Evolutionary conservation across 1,140 invertebrate species (phyloP).

Genomic region (Idris sp.): DNA sequence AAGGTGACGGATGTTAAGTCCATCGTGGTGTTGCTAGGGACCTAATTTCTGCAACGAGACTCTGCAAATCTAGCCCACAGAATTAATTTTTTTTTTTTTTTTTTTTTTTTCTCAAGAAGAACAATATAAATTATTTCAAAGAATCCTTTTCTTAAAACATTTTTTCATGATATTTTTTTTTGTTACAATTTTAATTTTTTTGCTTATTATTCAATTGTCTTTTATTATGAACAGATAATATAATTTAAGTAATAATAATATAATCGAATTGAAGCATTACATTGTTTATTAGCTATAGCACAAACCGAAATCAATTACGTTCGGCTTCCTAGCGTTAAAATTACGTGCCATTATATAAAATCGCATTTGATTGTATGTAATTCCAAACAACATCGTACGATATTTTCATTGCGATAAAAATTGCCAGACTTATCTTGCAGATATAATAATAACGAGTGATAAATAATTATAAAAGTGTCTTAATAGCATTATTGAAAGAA

Average conservation of each 20-base stretch:
- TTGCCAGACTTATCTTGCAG: constrained; percentile 21
- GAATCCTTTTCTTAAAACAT: too few species aligned
- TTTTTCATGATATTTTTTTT: too few species aligned
- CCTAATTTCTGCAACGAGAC: constrained; percentile 41
- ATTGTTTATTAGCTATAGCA: constrained; percentile 1
- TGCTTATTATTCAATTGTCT: too few species aligned
- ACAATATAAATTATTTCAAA: too few species aligned
- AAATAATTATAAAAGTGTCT: constrained; percentile 53
- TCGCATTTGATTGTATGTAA: constrained; percentile 31
- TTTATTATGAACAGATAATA: too few species aligned
- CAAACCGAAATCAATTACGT: constrained; percentile 15
- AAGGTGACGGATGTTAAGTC: constrained; percentile 57
- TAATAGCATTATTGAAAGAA: constrained; percentile 44
- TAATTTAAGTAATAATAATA: too few species aligned
- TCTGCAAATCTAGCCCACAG: constrained; percentile 21
- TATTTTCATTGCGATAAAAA: constrained; percentile 16
- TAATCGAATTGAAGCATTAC: too few species aligned
- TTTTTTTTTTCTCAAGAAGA: too few species aligned
- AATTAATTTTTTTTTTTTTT: too few species aligned
- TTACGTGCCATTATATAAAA: constrained; percentile 38
- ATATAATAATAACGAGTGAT: constrained; percentile 45
- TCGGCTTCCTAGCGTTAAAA: constrained; percentile 8
- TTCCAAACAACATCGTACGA: constrained; percentile 40
- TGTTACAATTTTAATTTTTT: too few species aligned
- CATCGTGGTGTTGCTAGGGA: constrained; percentile 50